phyloP scores from a whole-genome alignment of 2,113 vertebrate genomes.

The Calidris pugnax region DNA sequence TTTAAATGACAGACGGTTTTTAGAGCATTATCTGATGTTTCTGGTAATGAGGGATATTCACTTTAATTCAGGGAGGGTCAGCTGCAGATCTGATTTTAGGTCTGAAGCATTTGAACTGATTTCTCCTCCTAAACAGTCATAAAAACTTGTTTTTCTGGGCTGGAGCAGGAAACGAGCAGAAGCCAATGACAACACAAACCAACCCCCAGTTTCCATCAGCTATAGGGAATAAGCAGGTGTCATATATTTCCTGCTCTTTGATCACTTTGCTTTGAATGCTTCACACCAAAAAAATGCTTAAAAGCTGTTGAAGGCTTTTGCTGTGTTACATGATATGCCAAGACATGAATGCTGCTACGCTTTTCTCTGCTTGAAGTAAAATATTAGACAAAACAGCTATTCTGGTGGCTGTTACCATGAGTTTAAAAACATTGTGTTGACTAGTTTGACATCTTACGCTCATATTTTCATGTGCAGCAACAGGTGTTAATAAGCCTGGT shows the following conservation, averaged over 20 bases:
- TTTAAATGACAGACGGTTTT: not conserved
- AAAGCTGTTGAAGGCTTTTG: not conserved
- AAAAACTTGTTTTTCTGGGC: not conserved
- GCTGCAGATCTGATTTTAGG: not conserved
- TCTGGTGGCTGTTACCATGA: not conserved
- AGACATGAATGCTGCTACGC: not conserved
- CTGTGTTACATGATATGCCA: not conserved
- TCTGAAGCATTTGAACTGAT: not conserved
- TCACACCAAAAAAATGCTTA: not conserved
- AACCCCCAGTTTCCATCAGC: not conserved
- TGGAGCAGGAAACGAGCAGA: not conserved
- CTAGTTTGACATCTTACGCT: not conserved
- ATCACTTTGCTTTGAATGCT: slow-evolving; percentile 6
- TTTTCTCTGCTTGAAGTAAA: slow-evolving; percentile 16
- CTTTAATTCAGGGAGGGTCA: not conserved
- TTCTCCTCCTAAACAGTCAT: not conserved
- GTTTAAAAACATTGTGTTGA: not conserved
- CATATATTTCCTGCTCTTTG: slow-evolving; percentile 2
- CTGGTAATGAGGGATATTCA: not conserved
- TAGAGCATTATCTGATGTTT: not conserved
- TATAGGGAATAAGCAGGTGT: not conserved
- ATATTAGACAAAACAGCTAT: slow-evolving; percentile 3
- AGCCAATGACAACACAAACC: not conserved
- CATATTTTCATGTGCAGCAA: not conserved
- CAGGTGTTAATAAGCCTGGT: not conserved